phyloP scores from a whole-genome alignment of 2,113 vertebrate genomes.

The Xyrauchen texanus region DNA sequence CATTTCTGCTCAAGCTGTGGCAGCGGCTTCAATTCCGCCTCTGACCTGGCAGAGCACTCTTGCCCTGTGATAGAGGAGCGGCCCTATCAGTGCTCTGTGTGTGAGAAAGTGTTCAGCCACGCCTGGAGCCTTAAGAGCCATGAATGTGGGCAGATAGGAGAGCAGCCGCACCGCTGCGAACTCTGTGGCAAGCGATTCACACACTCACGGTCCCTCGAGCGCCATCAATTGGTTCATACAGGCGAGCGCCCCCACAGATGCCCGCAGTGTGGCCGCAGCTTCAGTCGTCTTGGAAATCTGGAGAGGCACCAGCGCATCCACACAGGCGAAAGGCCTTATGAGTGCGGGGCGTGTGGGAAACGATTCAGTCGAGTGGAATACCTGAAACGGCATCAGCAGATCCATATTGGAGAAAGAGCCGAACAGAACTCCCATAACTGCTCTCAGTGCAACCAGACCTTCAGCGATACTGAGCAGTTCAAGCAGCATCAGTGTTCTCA shows the following conservation, averaged over 20 bases:
- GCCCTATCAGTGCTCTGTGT: constrained; percentile 80
- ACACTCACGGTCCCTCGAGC: constrained; percentile 87
- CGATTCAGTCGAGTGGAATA: constrained; percentile 83
- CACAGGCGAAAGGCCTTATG: constrained; percentile 78
- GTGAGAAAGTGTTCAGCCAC: constrained; percentile 83
- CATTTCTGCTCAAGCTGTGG: constrained; percentile 75
- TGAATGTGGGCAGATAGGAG: constrained; percentile 83
- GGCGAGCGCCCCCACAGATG: constrained; percentile 80
- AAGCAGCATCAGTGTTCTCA: constrained; percentile 77
- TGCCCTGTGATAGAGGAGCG: constrained; percentile 73
- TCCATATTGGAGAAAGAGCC: constrained; percentile 70
- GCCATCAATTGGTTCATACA: constrained; percentile 91
- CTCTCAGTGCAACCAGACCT: constrained; percentile 77
- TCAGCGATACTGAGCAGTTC: constrained; percentile 74
- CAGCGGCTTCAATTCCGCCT: constrained; percentile 67
- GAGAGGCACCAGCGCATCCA: constrained; percentile 84
- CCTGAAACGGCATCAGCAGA: constrained; percentile 80
- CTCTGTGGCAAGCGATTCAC: constrained; percentile 91
- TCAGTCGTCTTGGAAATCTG: constrained; percentile 79
- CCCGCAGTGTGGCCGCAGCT: constrained; percentile 76
- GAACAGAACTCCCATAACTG: constrained; percentile 69
- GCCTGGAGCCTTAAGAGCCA: constrained; percentile 88
- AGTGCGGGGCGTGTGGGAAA: constrained; percentile 82
- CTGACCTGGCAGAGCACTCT: constrained; percentile 72
- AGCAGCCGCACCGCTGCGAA: constrained; percentile 87